These are phyloP conservation scores for Rhinophrynus dorsalis DNA, from an alignment of 2,797 vertebrate genomes.

Conservation along the genomic window DNA sequence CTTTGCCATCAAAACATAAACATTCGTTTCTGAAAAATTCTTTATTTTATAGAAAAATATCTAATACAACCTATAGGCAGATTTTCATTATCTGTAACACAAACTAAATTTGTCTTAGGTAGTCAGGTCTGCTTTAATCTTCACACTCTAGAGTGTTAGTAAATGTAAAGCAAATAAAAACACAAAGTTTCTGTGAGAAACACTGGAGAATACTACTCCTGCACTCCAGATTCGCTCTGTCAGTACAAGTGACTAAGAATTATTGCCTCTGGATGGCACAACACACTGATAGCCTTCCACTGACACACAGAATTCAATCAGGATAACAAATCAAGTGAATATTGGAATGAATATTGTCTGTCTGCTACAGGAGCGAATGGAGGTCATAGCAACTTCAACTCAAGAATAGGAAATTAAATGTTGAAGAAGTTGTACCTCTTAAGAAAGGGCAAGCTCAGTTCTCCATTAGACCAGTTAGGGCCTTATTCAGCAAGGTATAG, in stretches of 20 bases:
- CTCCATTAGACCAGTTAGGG: too few relatives aligned
- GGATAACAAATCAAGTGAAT: neutral
- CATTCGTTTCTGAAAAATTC: too few relatives aligned
- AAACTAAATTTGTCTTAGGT: too few relatives aligned
- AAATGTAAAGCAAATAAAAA: too few relatives aligned
- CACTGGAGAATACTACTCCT: neutral
- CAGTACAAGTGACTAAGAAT: conserved; percentile 19
- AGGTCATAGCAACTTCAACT: neutral
- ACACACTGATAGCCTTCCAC: neutral
- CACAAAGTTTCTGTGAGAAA: neutral
- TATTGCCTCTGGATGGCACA: neutral
- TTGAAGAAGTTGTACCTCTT: neutral
- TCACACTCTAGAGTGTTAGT: too few relatives aligned
- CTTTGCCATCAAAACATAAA: too few relatives aligned
- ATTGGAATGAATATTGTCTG: conserved; percentile 4
- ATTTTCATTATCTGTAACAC: too few relatives aligned
- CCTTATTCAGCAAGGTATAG: too few relatives aligned
- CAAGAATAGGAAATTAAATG: conserved; percentile 20
- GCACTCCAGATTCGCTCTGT: conserved; percentile 10
- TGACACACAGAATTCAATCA: conserved; percentile 12
- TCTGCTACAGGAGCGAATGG: neutral
- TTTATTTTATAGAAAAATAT: too few relatives aligned
- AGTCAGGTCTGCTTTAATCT: too few relatives aligned
- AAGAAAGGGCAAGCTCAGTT: too few relatives aligned
- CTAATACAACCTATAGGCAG: too few relatives aligned